Percentiles rank a stretch among this genome's conserved stretches.
Evolutionary conservation across 2,797 vertebrate species (phyloP).

Genomic region (Mastacembelus armatus): DNA sequence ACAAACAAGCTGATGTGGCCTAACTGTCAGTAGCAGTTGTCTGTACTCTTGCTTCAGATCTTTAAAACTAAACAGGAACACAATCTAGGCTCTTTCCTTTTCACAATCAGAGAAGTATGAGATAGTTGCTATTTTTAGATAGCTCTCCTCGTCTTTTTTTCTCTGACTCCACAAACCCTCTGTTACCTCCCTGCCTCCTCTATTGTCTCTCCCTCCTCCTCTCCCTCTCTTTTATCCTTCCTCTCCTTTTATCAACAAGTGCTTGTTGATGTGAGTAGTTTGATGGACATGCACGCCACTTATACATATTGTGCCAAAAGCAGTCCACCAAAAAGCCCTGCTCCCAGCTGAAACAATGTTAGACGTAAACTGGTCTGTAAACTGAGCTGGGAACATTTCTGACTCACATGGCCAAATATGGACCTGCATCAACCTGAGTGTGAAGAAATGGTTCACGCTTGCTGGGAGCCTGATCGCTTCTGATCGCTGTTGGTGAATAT

Average conservation of each 20-base stretch:
- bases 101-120: slow-evolving; percentile 83
- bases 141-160: slow-evolving; percentile 25
- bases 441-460: slow-evolving; percentile 61
- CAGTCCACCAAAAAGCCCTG: slow-evolving; percentile 23
- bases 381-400: slow-evolving; percentile 62
- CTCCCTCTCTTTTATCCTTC: slow-evolving; percentile 1
- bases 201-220: neutral
- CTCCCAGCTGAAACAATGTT: slow-evolving; percentile 56
- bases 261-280: slow-evolving; percentile 9
- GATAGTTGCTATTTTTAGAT: slow-evolving; percentile 81
- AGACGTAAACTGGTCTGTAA: slow-evolving; percentile 59
- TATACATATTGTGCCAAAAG: slow-evolving; percentile 18
- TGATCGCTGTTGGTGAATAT: slow-evolving; percentile 18
- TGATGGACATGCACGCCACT: slow-evolving; percentile 18
- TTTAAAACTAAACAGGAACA: slow-evolving; percentile 64
- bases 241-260: slow-evolving; percentile 30
- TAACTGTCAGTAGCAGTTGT: slow-evolving; percentile 3
- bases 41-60: neutral
- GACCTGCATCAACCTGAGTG: slow-evolving; percentile 57
- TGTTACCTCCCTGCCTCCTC: slow-evolving; percentile 24
- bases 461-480: slow-evolving; percentile 20
- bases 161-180: slow-evolving; percentile 13
- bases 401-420: slow-evolving; percentile 77
- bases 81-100: slow-evolving; percentile 69
- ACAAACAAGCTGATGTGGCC: slow-evolving; percentile 6